A percentile compares a stretch with the other conserved stretches of the same genome.
These are phyloP conservation scores for Magallana ariakensis DNA, from an alignment of 1,140 invertebrate species.

Conservation along the genomic window DNA sequence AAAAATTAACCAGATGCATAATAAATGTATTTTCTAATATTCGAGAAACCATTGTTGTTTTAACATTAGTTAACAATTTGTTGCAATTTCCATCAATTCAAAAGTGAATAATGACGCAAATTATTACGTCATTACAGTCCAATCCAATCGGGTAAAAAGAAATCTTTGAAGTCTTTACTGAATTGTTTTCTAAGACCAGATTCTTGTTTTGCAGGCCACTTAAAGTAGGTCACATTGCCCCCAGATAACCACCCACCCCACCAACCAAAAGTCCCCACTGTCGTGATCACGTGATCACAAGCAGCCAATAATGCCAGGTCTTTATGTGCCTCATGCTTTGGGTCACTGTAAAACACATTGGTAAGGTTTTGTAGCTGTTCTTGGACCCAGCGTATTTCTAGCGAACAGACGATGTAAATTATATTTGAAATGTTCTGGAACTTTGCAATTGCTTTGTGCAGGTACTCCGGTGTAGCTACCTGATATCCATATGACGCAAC, in stretches of 20 bases:
- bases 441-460: conserved; percentile 54
- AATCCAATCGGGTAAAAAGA: neutral
- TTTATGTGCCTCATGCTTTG: conserved; percentile 57
- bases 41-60: too few relatives aligned
- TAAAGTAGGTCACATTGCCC: conserved; percentile 63
- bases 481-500: conserved; percentile 49
- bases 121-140: neutral
- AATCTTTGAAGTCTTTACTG: neutral
- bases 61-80: too few relatives aligned
- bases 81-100: too few relatives aligned
- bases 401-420: conserved; percentile 58
- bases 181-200: conserved; percentile 23
- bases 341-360: conserved; percentile 3
- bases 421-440: conserved; percentile 52
- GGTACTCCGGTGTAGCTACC: conserved; percentile 57
- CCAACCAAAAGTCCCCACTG: conserved; percentile 67
- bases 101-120: too few relatives aligned
- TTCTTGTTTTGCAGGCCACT: conserved; percentile 47
- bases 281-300: conserved; percentile 67
- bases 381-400: conserved; percentile 57
- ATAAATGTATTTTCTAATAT: too few relatives aligned
- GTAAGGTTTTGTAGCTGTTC: conserved; percentile 28
- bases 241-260: conserved; percentile 65
- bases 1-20: too few relatives aligned
- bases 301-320: conserved; percentile 60